phyloP scores from a whole-genome alignment of 2,113 vertebrate genomes.

The Zosterops borbonicus region DNA sequence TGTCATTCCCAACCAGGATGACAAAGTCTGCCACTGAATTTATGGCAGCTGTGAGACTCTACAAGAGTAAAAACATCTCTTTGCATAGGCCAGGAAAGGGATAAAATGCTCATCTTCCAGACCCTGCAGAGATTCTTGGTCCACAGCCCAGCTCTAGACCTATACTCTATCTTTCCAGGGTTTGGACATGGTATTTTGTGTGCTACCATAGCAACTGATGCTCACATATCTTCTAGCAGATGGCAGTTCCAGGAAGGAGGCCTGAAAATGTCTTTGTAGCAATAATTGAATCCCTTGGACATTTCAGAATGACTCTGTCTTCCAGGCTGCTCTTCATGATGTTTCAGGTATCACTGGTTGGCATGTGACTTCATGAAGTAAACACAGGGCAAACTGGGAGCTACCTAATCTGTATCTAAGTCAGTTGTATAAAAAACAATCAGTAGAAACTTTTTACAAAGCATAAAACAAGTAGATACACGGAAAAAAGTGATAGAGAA shows the following conservation, averaged over 20 bases:
- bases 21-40: background rate
- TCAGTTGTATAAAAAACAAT: background rate
- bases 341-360: background rate
- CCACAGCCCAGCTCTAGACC: conserved; percentile 33
- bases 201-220: conserved; percentile 63
- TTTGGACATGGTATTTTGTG: conserved; percentile 52
- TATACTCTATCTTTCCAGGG: background rate
- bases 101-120: background rate
- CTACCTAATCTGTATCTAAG: background rate
- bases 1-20: background rate
- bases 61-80: background rate
- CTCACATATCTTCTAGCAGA: conserved; percentile 64
- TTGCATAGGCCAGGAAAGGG: background rate
- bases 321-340: background rate
- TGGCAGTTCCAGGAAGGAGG: conserved; percentile 51
- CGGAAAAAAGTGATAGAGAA: background rate
- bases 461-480: background rate
- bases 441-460: background rate
- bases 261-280: conserved; percentile 27
- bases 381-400: background rate
- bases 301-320: background rate
- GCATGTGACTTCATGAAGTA: background rate
- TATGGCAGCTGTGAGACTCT: background rate
- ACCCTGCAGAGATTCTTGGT: conserved; percentile 23
- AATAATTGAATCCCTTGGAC: conserved; percentile 19